Evolutionary conservation across 2,888 invertebrate genomes (phyloP).

Genomic region (Stramonita haemastoma): DNA sequence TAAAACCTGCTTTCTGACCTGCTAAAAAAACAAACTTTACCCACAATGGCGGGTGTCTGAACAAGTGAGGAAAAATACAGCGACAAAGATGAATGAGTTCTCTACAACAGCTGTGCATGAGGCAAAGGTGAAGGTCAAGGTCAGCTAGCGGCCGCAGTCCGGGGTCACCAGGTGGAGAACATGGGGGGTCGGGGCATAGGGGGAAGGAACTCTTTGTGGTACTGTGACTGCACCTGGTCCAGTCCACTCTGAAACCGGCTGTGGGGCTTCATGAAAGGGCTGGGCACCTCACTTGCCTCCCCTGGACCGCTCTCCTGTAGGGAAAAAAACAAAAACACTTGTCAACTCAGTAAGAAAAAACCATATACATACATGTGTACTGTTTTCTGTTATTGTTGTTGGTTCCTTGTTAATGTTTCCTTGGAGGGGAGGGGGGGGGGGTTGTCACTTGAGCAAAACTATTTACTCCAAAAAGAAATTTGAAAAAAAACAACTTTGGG

Average conservation of each 20-base stretch:
- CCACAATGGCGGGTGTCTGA: not conserved
- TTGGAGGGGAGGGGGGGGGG: too few relatives aligned
- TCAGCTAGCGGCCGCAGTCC: not conserved
- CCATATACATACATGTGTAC: not conserved
- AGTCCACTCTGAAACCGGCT: constrained; percentile 68
- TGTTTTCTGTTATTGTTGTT: too few relatives aligned
- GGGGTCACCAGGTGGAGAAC: constrained; percentile 22
- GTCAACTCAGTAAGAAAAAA: not conserved
- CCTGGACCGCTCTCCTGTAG: constrained; percentile 31
- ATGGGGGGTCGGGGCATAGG: constrained; percentile 74
- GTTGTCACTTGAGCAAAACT: too few relatives aligned
- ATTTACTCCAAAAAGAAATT: too few relatives aligned
- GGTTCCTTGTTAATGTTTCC: too few relatives aligned
- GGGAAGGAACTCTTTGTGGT: constrained; percentile 71
- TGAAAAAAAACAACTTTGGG: too few relatives aligned
- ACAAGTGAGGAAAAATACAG: not conserved
- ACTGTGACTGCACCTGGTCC: constrained; percentile 72
- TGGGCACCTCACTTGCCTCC: constrained; percentile 62
- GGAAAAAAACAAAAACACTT: not conserved
- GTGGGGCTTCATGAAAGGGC: constrained; percentile 73
- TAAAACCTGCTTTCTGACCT: too few relatives aligned
- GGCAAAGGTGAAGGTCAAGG: not conserved
- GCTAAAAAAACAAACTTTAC: too few relatives aligned
- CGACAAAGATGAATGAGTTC: not conserved
- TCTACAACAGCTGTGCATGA: not conserved